Conservation (phyloP, 2,888 invertebrate species). For the Alsophila aescularia region DNA sequence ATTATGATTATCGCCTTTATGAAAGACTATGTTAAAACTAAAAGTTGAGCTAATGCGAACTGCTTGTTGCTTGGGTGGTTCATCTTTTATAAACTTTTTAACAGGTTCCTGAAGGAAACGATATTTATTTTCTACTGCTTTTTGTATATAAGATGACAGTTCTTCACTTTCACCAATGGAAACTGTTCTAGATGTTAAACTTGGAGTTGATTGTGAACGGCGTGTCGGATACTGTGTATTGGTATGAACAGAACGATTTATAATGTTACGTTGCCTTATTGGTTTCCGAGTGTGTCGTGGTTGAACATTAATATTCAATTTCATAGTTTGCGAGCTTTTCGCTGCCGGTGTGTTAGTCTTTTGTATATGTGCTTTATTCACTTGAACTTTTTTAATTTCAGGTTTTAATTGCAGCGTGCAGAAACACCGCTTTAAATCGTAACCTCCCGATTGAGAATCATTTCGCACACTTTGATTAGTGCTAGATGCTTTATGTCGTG, state of each 20-base stretch:
- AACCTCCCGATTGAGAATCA: conserved; percentile 10
- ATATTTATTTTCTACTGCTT: conserved; percentile 5
- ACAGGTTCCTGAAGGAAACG: neutral
- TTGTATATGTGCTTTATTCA: conserved; percentile 17
- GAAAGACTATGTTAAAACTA: conserved; percentile 47
- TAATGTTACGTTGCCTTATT: conserved; percentile 20
- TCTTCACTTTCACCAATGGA: conserved; percentile 6
- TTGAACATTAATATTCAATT: neutral
- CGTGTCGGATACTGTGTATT: conserved; percentile 5
- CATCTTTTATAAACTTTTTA: conserved; percentile 5
- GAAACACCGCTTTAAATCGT: conserved; percentile 43
- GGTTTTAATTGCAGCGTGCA: conserved; percentile 46
- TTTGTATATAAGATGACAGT: conserved; percentile 1
- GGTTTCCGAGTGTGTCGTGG: conserved; percentile 8
- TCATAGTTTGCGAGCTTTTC: conserved; percentile 24
- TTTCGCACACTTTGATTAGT: conserved; percentile 8
- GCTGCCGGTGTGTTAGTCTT: conserved; percentile 1
- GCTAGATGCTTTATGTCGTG: conserved; percentile 9
- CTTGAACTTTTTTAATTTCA: conserved; percentile 29
- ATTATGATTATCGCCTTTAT: conserved; percentile 26
- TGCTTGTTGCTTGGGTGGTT: conserved; percentile 25
- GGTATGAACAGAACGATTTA: conserved; percentile 6
- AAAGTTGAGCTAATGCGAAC: conserved; percentile 45
- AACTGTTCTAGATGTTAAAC: conserved; percentile 15
- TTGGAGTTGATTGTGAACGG: conserved; percentile 20